phyloP scores from a whole-genome alignment of 1,140 invertebrate genomes.

The Anastrepha obliqua region DNA sequence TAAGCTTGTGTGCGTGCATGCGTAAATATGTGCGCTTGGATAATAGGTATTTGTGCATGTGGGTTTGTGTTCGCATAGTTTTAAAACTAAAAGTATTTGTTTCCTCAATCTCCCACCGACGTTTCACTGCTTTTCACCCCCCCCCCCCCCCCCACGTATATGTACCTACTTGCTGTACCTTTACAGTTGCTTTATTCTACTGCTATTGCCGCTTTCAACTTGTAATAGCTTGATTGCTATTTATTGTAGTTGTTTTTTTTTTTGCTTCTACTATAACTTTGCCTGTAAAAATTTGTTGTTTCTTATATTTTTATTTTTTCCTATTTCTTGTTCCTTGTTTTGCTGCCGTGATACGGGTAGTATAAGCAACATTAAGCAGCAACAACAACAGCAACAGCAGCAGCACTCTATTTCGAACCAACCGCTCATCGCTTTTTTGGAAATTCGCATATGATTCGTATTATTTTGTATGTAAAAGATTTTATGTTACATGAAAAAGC shows the following conservation, averaged over 20 bases:
- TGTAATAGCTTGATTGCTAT: slow-evolving; percentile 32
- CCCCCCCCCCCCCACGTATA: not conserved
- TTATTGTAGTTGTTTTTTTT: slow-evolving; percentile 15
- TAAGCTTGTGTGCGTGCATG: not conserved
- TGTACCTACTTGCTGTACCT: not conserved
- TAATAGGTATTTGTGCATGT: not conserved
- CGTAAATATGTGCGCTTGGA: not conserved
- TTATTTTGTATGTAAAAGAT: not conserved
- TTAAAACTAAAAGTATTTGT: slow-evolving; percentile 16
- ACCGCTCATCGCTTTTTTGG: not conserved
- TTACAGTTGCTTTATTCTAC: slow-evolving; percentile 12
- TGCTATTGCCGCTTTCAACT: not conserved
- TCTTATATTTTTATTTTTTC: not conserved
- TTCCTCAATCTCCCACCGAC: not conserved
- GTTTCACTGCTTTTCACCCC: not conserved
- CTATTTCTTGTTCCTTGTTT: not conserved
- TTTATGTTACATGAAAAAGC: slow-evolving; percentile 38
- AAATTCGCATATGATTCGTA: not conserved
- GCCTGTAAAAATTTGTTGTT: not conserved
- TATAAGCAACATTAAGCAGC: slow-evolving; percentile 28
- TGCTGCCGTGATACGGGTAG: not conserved
- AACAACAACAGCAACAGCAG: not conserved
- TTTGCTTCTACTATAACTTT: not conserved
- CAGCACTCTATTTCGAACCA: slow-evolving; percentile 2
- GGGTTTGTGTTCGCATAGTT: not conserved